phyloP scores from a whole-genome alignment of 1,140 invertebrate genomes.

The Diorhabda carinulata region DNA sequence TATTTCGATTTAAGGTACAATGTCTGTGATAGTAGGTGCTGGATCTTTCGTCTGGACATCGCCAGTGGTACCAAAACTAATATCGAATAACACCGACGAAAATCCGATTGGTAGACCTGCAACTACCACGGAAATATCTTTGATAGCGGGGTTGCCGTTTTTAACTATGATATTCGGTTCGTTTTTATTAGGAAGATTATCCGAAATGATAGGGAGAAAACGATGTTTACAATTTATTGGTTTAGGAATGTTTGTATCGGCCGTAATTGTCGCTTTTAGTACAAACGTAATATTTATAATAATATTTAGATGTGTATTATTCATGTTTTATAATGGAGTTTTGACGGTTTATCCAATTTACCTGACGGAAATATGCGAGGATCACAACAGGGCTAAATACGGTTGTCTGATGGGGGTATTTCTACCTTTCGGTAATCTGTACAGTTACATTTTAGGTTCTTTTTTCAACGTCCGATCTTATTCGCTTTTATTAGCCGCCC shows the following conservation, averaged over 20 bases:
- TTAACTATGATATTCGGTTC: not conserved
- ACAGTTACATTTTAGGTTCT: constrained; percentile 6
- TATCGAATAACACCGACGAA: constrained; percentile 9
- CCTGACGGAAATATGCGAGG: constrained; percentile 6
- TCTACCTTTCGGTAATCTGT: constrained; percentile 7
- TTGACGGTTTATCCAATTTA: not conserved
- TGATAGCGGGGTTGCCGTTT: constrained; percentile 58
- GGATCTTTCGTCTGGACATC: constrained; percentile 60
- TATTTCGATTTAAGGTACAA: not conserved
- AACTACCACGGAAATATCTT: constrained; percentile 59
- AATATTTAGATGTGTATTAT: not conserved
- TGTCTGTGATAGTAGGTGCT: not conserved
- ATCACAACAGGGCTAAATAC: constrained; percentile 7
- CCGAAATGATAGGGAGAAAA: not conserved
- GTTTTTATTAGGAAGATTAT: not conserved
- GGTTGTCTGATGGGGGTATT: constrained; percentile 7
- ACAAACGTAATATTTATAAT: not conserved
- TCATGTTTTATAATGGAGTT: not conserved
- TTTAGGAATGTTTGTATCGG: not conserved
- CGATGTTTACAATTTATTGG: not conserved
- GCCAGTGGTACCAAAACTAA: constrained; percentile 58
- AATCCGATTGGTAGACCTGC: constrained; percentile 44
- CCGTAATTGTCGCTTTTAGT: not conserved
- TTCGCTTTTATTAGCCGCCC: not conserved
- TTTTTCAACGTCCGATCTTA: not conserved